Evolutionary conservation across 2,113 vertebrate genomes (phyloP).

Genomic region (Nestor notabilis): DNA sequence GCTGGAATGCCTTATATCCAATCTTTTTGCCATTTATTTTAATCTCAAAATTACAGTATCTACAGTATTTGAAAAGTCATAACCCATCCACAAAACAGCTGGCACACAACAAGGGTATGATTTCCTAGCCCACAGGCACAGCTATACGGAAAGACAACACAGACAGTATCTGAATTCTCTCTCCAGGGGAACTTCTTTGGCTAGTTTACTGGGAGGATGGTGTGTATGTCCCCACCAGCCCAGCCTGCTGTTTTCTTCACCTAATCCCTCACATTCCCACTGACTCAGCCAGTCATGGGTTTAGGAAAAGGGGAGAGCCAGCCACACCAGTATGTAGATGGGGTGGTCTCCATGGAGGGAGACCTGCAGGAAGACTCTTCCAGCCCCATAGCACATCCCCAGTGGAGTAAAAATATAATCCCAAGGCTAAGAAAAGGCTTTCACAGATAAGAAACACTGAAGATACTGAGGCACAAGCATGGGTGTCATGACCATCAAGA

Average conservation of each 20-base stretch:
- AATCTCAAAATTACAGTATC: neutral
- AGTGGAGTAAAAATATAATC: neutral
- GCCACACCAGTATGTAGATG: fast-evolving
- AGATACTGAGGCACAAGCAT: fast-evolving
- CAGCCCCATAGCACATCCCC: neutral
- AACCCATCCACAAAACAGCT: neutral
- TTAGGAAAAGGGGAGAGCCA: neutral
- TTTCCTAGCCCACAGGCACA: neutral
- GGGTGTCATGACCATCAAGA: neutral
- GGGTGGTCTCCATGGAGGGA: neutral
- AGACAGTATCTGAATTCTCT: neutral
- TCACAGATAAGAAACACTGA: neutral
- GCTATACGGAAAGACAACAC: neutral
- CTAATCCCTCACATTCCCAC: neutral
- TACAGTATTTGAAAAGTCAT: neutral
- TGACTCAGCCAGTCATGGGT: neutral
- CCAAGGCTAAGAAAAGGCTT: neutral
- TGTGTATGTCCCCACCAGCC: neutral
- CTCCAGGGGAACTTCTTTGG: neutral
- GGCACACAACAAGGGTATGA: neutral
- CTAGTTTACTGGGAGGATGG: neutral
- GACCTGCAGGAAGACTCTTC: neutral
- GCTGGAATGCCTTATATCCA: neutral
- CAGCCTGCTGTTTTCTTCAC: neutral
- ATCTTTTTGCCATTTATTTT: neutral